Evolutionary conservation across 2,888 invertebrate species (phyloP).

Genomic region (Epistrophe eligans): DNA sequence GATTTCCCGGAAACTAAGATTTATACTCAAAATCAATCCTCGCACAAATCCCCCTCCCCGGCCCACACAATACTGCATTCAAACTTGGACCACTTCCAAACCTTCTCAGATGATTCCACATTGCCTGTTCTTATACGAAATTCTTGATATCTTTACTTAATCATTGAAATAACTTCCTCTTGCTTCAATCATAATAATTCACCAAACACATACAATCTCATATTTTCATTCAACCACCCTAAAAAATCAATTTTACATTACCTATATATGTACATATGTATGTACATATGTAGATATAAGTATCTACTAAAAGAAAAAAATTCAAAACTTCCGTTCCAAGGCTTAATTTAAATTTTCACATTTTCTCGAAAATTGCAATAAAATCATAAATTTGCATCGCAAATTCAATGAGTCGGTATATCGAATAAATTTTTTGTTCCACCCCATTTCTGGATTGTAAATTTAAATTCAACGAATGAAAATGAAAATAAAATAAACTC

Average conservation of each 20-base stretch:
- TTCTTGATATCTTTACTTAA: not conserved
- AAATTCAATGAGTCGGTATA: constrained; percentile 9
- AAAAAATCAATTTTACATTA: not conserved
- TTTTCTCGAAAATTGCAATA: constrained; percentile 15
- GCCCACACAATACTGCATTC: no score
- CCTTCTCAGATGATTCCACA: no score
- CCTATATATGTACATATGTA: no score
- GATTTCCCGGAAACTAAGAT: no score
- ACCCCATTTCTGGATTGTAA: constrained; percentile 14
- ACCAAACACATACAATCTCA: not conserved
- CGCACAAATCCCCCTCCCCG: no score
- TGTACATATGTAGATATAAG: no score
- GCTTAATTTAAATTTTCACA: constrained; percentile 15
- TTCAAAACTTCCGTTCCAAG: not conserved
- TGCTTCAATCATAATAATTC: not conserved
- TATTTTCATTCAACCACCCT: not conserved
- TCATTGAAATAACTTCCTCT: not conserved
- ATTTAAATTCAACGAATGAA: constrained; percentile 4
- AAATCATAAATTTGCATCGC: constrained; percentile 27
- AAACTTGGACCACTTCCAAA: no score
- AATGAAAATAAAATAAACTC: not conserved
- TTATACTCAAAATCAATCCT: no score
- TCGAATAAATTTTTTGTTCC: constrained; percentile 24
- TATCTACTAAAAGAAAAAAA: not conserved
- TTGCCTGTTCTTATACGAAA: no score